Conservation (phyloP, 2,113 vertebrate genomes). For the Upupa epops region DNA sequence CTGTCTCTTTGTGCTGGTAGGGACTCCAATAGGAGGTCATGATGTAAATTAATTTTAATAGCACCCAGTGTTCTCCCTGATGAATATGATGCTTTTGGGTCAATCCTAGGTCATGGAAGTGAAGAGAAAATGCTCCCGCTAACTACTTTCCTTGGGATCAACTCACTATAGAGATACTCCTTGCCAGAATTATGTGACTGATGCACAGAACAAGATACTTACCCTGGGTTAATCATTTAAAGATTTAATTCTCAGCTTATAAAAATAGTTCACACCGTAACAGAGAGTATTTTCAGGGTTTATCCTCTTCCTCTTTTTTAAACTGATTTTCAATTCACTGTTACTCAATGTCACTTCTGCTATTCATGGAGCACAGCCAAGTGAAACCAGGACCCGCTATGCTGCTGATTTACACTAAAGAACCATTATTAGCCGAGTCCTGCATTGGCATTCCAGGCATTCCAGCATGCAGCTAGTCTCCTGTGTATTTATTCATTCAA, state of each 20-base stretch:
- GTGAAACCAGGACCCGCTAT: constrained; percentile 34
- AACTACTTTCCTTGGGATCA: constrained; percentile 1
- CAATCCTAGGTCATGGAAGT: constrained; percentile 25
- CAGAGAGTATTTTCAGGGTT: constrained; percentile 58
- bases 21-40: constrained; percentile 36
- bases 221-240: constrained; percentile 27
- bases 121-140: constrained; percentile 31
- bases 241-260: constrained; percentile 60
- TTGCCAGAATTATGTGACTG: background rate
- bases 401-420: constrained; percentile 61
- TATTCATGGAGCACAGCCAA: constrained; percentile 70
- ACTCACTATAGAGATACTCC: background rate
- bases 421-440: constrained; percentile 55
- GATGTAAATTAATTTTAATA: constrained; percentile 51
- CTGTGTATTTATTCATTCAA: constrained; percentile 52
- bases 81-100: constrained; percentile 45
- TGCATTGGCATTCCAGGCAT: constrained; percentile 64
- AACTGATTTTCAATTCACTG: constrained; percentile 65
- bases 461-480: constrained; percentile 24
- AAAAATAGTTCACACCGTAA: constrained; percentile 49
- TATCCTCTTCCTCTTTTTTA: constrained; percentile 61
- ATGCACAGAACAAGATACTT: constrained; percentile 28
- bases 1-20: constrained; percentile 41
- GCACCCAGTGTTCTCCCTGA: background rate
- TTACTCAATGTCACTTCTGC: constrained; percentile 52